Evolutionary conservation across 2,888 invertebrate species (phyloP).

Genomic region (Agrilus mali): DNA sequence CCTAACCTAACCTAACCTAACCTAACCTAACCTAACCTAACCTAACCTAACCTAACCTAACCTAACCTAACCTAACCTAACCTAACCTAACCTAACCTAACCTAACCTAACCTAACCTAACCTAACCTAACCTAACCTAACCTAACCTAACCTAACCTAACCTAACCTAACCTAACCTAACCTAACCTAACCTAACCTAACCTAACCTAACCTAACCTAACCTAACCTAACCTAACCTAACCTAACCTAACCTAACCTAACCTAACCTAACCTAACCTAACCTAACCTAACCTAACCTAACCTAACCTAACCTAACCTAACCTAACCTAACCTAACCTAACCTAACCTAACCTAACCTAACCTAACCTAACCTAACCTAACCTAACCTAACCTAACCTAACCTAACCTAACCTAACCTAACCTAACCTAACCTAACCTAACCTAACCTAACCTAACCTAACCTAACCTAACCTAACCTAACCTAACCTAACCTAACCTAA

Average conservation of each 20-base stretch:
- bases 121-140: constrained; percentile 13
- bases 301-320: constrained; percentile 9
- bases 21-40: constrained; percentile 10
- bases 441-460: constrained; percentile 4
- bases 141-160: constrained; percentile 10
- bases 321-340: constrained; percentile 5
- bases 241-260: constrained; percentile 11
- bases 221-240: constrained; percentile 11
- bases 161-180: constrained; percentile 10
- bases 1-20: constrained; percentile 10
- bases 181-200: constrained; percentile 10
- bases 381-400: constrained; percentile 7
- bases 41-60: constrained; percentile 10
- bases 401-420: constrained; percentile 7
- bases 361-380: constrained; percentile 7
- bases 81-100: constrained; percentile 5
- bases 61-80: constrained; percentile 13
- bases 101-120: no score
- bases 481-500: no score
- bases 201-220: neutral
- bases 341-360: constrained; percentile 9
- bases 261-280: constrained; percentile 7
- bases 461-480: no score
- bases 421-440: neutral
- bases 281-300: constrained; percentile 9